These are phyloP conservation scores for Hippoglossus stenolepis DNA, from an alignment of 2,113 vertebrate genomes.

Conservation along the genomic window DNA sequence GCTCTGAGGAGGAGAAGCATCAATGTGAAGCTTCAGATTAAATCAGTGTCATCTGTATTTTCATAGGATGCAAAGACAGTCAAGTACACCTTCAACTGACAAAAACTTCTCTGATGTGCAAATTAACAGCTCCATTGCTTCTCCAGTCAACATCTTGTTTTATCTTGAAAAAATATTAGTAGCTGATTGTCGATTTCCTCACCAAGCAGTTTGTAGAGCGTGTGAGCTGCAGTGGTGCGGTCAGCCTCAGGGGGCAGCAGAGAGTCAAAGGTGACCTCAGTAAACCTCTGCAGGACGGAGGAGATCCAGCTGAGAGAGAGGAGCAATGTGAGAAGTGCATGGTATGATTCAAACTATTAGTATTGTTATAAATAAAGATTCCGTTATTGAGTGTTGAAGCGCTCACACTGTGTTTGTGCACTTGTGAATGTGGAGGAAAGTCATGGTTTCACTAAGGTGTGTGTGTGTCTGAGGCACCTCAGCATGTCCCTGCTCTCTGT, in stretches of 20 bases:
- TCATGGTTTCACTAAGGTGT: not conserved
- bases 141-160: not conserved
- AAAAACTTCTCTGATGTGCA: not conserved
- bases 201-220: slow-evolving; percentile 55
- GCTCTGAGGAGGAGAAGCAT: slow-evolving; percentile 44
- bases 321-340: not conserved
- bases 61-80: not conserved
- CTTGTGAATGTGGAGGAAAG: too few species aligned
- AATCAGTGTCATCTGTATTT: not conserved
- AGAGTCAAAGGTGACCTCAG: slow-evolving; percentile 53
- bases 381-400: too few species aligned
- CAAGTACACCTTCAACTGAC: not conserved
- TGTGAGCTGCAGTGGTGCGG: slow-evolving; percentile 54
- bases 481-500: slow-evolving; percentile 36
- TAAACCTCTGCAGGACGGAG: slow-evolving; percentile 42
- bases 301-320: slow-evolving; percentile 53
- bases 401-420: too few species aligned
- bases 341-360: not conserved
- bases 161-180: not conserved
- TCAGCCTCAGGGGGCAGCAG: slow-evolving; percentile 59
- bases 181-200: slow-evolving; percentile 6
- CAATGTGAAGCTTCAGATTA: not conserved
- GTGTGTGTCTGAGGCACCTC: slow-evolving; percentile 49
- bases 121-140: not conserved
- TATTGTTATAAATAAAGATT: not conserved